phyloP scores from a whole-genome alignment of 2,113 vertebrate genomes.

The Saimiri boliviensis region DNA sequence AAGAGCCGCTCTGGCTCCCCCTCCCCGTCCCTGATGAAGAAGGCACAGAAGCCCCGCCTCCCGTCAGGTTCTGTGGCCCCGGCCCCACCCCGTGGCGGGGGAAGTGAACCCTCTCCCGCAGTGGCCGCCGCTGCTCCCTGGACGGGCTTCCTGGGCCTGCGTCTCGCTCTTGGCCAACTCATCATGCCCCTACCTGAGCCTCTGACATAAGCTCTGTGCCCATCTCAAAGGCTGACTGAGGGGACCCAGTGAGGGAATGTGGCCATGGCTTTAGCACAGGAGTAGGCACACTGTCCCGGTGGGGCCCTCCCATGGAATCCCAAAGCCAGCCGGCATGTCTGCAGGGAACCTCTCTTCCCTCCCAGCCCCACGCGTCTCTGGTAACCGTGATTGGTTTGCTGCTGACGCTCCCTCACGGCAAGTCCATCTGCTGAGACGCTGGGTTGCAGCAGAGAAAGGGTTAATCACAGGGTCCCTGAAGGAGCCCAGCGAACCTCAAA shows the following conservation, averaged over 20 bases:
- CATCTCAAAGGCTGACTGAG: not conserved
- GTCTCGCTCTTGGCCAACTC: not conserved
- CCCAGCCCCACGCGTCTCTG: not conserved
- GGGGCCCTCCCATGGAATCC: not conserved
- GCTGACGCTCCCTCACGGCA: too few relatives aligned
- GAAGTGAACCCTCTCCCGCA: too few relatives aligned
- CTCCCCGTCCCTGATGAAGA: not conserved
- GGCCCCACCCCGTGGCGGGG: too few relatives aligned
- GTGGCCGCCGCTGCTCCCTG: not conserved
- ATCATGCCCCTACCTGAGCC: not conserved
- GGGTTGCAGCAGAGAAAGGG: too few relatives aligned
- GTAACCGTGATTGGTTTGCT: too few relatives aligned
- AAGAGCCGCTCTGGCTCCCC: too few relatives aligned
- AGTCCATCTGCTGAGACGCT: too few relatives aligned
- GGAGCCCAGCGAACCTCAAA: too few relatives aligned
- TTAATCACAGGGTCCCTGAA: too few relatives aligned
- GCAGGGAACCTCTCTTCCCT: not conserved
- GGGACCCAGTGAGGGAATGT: not conserved
- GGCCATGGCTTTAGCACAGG: not conserved
- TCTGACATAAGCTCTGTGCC: not conserved
- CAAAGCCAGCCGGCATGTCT: too few relatives aligned
- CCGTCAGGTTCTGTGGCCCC: not conserved
- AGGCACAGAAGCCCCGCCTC: not conserved
- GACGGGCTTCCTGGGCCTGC: not conserved
- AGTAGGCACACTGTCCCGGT: not conserved